Evolutionary conservation across 2,113 vertebrate species (phyloP).

Genomic region (Crypturellus undulatus): DNA sequence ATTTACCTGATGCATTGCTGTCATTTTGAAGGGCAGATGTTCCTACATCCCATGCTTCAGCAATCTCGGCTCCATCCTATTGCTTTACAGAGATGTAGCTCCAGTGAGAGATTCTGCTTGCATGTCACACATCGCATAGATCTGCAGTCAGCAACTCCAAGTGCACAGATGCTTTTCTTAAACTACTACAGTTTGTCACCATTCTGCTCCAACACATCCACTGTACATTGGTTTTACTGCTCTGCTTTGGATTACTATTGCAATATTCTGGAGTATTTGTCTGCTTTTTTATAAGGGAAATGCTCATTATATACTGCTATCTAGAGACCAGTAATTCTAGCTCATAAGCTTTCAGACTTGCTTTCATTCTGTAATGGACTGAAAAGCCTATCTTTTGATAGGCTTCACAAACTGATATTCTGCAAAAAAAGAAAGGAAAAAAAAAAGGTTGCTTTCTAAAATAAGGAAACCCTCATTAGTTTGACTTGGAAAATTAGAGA

Average conservation of each 20-base stretch:
- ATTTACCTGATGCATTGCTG: slow-evolving; percentile 69
- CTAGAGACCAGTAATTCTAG: slow-evolving; percentile 40
- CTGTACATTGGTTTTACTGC: slow-evolving; percentile 28
- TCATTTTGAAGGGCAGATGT: slow-evolving; percentile 65
- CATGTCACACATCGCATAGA: not conserved
- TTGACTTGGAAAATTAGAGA: not conserved
- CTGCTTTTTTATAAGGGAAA: slow-evolving; percentile 7
- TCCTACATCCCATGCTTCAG: slow-evolving; percentile 54
- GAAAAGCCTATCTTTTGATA: slow-evolving; percentile 7
- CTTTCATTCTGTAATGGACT: slow-evolving; percentile 19
- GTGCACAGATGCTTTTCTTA: not conserved
- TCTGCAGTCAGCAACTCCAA: not conserved
- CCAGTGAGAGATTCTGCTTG: not conserved
- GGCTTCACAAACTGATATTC: not conserved
- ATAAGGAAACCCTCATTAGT: not conserved
- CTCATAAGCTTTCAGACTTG: slow-evolving; percentile 44
- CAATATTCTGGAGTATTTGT: slow-evolving; percentile 42
- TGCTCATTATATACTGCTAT: not conserved
- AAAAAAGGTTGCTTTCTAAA: not conserved
- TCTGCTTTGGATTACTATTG: slow-evolving; percentile 9
- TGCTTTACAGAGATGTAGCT: not conserved
- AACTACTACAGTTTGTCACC: slow-evolving; percentile 40
- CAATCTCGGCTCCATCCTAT: slow-evolving; percentile 8
- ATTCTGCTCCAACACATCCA: slow-evolving; percentile 35
- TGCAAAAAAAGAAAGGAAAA: not conserved